Base-by-base conservation (phyloP, 2,888 invertebrate species). In the Diaperis boleti region DNA sequence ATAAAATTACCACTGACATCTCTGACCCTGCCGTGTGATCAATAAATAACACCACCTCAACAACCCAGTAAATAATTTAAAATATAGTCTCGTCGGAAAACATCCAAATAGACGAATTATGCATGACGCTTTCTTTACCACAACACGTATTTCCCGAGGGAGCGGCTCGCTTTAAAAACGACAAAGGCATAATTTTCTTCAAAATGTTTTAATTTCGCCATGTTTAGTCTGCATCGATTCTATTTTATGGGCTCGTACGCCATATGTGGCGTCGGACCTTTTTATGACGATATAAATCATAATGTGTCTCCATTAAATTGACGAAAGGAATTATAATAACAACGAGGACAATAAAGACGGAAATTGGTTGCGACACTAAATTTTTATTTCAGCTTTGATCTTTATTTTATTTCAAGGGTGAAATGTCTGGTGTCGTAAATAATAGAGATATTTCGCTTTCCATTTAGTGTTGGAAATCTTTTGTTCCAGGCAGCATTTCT, bases 31-130 rank as follows among this genome's bases (percentile, higher is more conserved):
- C n/a, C n/a, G n/a, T n/a, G n/a, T n/a, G n/a, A n/a, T n/a, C n/a
- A n/a, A n/a, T n/a, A n/a, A n/a, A n/a, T n/a, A n/a, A n/a, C n/a
- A n/a, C n/a, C n/a, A n/a, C n/a, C n/a, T n/a, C n/a, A n/a, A 26
- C 26, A 5, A 26, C 26, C 6, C 6, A 26, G 8, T 26, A 26
- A 26, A 26, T 26, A 26, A 26, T 26, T 6, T 5, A 26, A 26
- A 26, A 6, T n/a, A n/a, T 8, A n/a, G 8, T 5, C n/a, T 26
- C 11, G 15, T 39, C 15, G 6, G 15, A 8, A 39, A 39, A 39
- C 39, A 15, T 39, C 39, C 33, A 33, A 39, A 39, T 39, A 15
- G 39, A 39, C 39, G n/a, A 39, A 39, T 39, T 15, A 39, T 39
- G 39, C 39, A 39, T 17, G 39, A 13, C 39, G 39, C 39, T 13